Evolutionary conservation across 2,888 invertebrate species (phyloP), one percentile per base, ranked within the genome.

Genomic region (Hanleya hanleyi): DNA sequence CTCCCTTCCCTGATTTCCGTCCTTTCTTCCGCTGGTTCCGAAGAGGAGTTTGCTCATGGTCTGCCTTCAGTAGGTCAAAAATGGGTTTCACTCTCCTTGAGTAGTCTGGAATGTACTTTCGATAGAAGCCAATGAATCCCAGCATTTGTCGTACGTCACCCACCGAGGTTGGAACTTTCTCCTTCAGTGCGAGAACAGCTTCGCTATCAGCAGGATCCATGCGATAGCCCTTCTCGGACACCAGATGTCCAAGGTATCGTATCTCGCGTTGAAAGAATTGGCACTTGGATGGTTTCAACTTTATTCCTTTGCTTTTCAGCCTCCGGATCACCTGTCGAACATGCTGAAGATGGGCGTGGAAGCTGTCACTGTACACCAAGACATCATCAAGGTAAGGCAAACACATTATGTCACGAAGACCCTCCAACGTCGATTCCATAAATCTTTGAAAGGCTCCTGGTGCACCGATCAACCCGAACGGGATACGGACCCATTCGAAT

Each of bases 371-470:
- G 36, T 70, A 77, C 12, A 80, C 77, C 18, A 80, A 36, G 1
- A 80, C 50, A 67, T 80, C 76, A 50, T 80, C 80, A 32, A 80
- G 57, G 49, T 78, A 80, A 1, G 79, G 76, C 4, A 78, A 15
- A 57, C 75, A 78, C 12, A 73, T 69, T 7, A 71, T 36, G 57
- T 75, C 73, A 41, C 76, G 37, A 0, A 77, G 33, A 15, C 66
- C 77, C 29, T 69, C 73, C 7, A 80, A 38, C 15, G 49, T 41
- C 2, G 68, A 61, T 51, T 78, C 72, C 78, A 80, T 77, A 22
- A 75, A 72, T 12, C 50, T 35, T 37, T 80, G 76, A 36, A 76
- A 80, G 9, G 69, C 70, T 32, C 70, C 74, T 29, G 77, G 74
- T 3, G 77, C 77, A 37, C 75, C 75, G 12, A 72, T 66, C 0